Percentiles rank a stretch among this genome's conserved stretches.
phyloP scores from a whole-genome alignment of 2,888 invertebrate species.

The Anodontia alba region DNA sequence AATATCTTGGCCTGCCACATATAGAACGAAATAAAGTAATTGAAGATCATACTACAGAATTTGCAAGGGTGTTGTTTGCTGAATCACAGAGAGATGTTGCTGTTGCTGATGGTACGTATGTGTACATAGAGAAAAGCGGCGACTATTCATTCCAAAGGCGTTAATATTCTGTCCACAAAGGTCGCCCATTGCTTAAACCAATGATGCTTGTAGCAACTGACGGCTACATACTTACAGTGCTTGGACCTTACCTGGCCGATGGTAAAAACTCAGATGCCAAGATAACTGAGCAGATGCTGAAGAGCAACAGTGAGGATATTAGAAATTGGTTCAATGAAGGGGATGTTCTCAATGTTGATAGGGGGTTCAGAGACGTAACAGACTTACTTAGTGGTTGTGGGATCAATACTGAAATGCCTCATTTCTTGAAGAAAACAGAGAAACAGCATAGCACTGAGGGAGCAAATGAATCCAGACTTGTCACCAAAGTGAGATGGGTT shows the following conservation, averaged over 20 bases:
- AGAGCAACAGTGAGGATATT: constrained; percentile 18
- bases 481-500: constrained; percentile 26
- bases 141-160: constrained; percentile 4
- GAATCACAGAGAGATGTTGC: neutral
- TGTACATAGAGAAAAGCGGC: constrained; percentile 7
- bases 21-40: constrained; percentile 43
- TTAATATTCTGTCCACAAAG: constrained; percentile 28
- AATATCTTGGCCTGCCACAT: constrained; percentile 31
- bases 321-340: constrained; percentile 22
- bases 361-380: constrained; percentile 30
- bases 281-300: constrained; percentile 20
- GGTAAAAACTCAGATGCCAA: constrained; percentile 37
- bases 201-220: constrained; percentile 41
- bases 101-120: constrained; percentile 2
- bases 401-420: constrained; percentile 24
- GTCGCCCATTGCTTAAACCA: constrained; percentile 39
- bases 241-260: constrained; percentile 37
- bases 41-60: constrained; percentile 40
- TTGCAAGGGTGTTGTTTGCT: constrained; percentile 46
- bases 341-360: constrained; percentile 28
- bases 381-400: constrained; percentile 13
- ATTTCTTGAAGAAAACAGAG: neutral
- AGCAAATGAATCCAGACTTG: constrained; percentile 12
- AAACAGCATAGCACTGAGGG: constrained; percentile 4
- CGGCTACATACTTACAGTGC: constrained; percentile 34